These are phyloP conservation scores for Hylomyscus alleni DNA, from an alignment of 2,797 vertebrate genomes.

Conservation along the genomic window DNA sequence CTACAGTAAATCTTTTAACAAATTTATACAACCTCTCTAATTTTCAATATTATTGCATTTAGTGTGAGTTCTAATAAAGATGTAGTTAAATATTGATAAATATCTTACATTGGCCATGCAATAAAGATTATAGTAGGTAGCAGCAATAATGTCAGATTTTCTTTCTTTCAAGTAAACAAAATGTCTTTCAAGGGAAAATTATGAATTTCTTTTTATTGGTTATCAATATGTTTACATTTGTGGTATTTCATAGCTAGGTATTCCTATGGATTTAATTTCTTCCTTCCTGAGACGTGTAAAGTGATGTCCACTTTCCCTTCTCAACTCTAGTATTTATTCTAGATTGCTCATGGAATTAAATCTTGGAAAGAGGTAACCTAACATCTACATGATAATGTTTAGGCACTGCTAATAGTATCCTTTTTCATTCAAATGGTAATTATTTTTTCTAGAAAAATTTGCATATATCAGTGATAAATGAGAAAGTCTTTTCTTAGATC, in stretches of 20 bases:
- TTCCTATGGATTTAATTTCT: neutral
- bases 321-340: neutral
- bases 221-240: neutral
- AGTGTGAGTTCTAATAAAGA: neutral
- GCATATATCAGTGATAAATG: neutral
- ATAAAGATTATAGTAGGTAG: neutral
- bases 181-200: neutral
- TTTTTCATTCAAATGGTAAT: neutral
- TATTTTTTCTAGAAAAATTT: neutral
- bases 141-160: neutral
- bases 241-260: neutral
- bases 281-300: rapidly evolving
- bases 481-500: neutral
- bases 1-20: neutral
- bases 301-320: neutral
- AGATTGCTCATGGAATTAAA: neutral
- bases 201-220: neutral
- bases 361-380: neutral
- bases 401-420: neutral
- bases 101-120: neutral
- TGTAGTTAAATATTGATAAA: neutral
- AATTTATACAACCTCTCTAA: neutral
- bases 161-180: neutral
- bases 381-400: neutral
- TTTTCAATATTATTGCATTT: neutral